A percentile compares a stretch with the other conserved stretches of the same genome.
Evolutionary conservation across 2,888 invertebrate species (phyloP).

Genomic region (Ellobium chinense): DNA sequence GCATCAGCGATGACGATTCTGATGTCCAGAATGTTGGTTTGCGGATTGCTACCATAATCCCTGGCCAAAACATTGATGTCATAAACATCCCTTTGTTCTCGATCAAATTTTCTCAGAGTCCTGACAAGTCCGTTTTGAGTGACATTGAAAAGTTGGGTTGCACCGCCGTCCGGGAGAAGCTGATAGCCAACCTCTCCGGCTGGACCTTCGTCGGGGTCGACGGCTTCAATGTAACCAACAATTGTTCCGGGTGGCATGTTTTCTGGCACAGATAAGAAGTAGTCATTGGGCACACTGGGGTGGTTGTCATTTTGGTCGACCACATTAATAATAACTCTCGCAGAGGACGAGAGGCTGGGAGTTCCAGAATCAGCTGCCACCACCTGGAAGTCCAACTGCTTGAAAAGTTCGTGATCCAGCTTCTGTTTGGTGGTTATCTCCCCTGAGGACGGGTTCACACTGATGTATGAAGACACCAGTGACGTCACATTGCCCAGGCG

Average conservation of each 20-base stretch:
- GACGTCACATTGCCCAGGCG: slow-evolving; percentile 53
- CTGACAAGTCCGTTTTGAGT: slow-evolving; percentile 57
- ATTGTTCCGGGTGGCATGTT: slow-evolving; percentile 55
- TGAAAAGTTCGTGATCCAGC: slow-evolving; percentile 63
- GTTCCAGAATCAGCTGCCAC: slow-evolving; percentile 63
- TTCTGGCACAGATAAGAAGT: slow-evolving; percentile 58
- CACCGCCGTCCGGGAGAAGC: slow-evolving; percentile 55
- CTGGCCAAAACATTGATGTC: slow-evolving; percentile 67
- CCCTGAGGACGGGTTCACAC: slow-evolving; percentile 56
- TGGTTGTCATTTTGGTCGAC: slow-evolving; percentile 66
- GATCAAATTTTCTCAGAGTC: slow-evolving; percentile 61
- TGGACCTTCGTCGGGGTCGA: slow-evolving; percentile 59
- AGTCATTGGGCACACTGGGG: slow-evolving; percentile 61
- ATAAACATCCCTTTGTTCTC: slow-evolving; percentile 61
- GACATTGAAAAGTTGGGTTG: slow-evolving; percentile 57
- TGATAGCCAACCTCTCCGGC: slow-evolving; percentile 53
- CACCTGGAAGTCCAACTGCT: slow-evolving; percentile 59
- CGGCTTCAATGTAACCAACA: slow-evolving; percentile 59
- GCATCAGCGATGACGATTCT: slow-evolving; percentile 63
- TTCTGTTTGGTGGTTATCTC: slow-evolving; percentile 57
- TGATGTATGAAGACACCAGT: slow-evolving; percentile 36
- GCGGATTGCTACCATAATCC: slow-evolving; percentile 67
- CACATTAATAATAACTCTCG: slow-evolving; percentile 60
- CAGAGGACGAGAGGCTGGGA: slow-evolving; percentile 58
- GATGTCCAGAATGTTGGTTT: slow-evolving; percentile 53